phyloP scores from a whole-genome alignment of 2,113 vertebrate genomes.

The Paratilapia polleni region DNA sequence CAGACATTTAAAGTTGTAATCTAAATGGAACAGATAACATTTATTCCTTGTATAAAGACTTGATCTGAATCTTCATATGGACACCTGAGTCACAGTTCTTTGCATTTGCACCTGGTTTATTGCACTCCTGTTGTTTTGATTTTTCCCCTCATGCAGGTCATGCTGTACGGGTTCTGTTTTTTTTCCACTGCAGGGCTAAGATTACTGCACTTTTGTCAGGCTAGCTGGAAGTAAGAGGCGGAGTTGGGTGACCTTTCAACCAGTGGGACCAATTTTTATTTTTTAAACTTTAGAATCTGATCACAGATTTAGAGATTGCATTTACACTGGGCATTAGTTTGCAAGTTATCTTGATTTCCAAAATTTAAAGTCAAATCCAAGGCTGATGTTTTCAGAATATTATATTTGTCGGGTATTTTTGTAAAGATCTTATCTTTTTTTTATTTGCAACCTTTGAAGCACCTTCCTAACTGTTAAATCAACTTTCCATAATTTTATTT shows the following conservation, averaged over 20 bases:
- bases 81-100: not conserved
- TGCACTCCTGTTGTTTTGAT: not conserved
- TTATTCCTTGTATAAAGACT: not conserved
- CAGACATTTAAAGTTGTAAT: not conserved
- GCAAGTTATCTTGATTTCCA: not conserved
- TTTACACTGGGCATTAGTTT: not conserved
- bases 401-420: not conserved
- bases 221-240: not conserved
- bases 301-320: too few relatives aligned
- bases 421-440: not conserved
- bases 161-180: not conserved
- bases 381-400: not conserved
- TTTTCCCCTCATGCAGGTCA: not conserved
- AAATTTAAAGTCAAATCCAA: not conserved
- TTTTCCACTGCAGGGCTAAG: not conserved
- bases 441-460: not conserved
- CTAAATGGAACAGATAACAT: not conserved
- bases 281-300: not conserved
- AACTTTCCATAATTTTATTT: not conserved
- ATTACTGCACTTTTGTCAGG: not conserved
- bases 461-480: not conserved
- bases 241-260: not conserved
- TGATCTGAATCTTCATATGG: not conserved
- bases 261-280: not conserved
- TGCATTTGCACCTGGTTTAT: not conserved